phyloP scores from a whole-genome alignment of 2,888 invertebrate species.

The Lepidonotus clava region DNA sequence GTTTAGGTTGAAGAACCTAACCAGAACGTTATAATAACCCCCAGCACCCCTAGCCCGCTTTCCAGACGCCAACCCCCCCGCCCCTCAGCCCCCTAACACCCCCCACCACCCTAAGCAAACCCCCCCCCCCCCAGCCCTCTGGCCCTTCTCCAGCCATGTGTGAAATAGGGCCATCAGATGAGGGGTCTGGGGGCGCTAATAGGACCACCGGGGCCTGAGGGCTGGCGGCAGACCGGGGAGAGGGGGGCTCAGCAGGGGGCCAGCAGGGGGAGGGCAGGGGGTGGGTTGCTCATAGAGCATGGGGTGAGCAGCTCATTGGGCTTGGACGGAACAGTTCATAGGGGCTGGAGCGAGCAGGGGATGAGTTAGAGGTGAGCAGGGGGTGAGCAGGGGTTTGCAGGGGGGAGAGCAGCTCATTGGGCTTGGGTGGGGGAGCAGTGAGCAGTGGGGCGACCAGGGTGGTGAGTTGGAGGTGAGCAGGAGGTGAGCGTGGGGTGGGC shows the following conservation, averaged over 20 bases:
- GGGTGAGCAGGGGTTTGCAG: not conserved
- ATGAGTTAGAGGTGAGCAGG: not conserved
- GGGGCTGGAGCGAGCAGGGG: not conserved
- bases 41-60: not conserved
- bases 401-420: not conserved
- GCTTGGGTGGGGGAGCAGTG: not conserved
- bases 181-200: too few relatives aligned
- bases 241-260: not conserved
- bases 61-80: not conserved
- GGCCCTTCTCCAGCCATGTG: not conserved
- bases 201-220: too few relatives aligned
- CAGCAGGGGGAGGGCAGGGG: not conserved
- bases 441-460: not conserved
- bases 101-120: not conserved
- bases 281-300: not conserved
- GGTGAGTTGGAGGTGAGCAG: not conserved
- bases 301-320: not conserved
- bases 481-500: not conserved
- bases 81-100: not conserved
- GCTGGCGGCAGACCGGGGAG: not conserved
- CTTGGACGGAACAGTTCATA: not conserved
- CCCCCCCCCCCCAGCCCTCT: not conserved
- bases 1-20: too few relatives aligned
- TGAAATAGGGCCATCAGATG: constrained; percentile 46
- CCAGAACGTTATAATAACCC: too few relatives aligned